phyloP scores from a whole-genome alignment of 2,113 vertebrate species.

The Bujurquina vittata region DNA sequence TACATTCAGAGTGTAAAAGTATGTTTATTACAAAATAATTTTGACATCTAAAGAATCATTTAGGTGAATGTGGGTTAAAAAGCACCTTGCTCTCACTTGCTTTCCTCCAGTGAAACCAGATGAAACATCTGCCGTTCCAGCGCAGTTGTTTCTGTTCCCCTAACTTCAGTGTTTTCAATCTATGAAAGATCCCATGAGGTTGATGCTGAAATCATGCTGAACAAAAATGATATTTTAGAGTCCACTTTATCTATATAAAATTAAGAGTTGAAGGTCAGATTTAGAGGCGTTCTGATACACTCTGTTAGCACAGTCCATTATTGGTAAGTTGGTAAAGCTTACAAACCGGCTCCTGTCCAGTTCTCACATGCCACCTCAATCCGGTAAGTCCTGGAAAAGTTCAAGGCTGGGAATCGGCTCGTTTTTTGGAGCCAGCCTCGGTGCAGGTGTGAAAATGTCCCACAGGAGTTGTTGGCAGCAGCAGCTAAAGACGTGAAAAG shows the following conservation, averaged over 20 bases:
- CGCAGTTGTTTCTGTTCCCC: no score
- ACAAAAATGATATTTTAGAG: neutral
- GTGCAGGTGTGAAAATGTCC: neutral
- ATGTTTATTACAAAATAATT: no score
- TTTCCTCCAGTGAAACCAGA: no score
- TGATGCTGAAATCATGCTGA: neutral
- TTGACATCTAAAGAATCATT: no score
- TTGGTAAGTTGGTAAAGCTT: neutral
- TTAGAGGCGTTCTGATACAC: neutral
- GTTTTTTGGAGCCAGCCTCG: neutral
- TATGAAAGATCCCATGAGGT: rapidly evolving
- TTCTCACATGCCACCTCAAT: neutral
- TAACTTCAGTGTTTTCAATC: neutral
- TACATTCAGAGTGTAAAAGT: no score
- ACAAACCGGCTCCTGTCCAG: neutral
- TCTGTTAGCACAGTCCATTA: neutral
- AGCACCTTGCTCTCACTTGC: no score
- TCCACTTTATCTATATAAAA: neutral
- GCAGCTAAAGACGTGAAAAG: neutral
- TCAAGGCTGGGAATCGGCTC: neutral
- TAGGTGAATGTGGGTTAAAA: neutral
- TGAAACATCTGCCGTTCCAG: no score
- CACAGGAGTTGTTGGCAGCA: neutral
- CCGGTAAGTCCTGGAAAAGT: neutral
- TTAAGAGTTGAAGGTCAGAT: neutral